A percentile compares a stretch with the other conserved stretches of the same genome.
phyloP scores from a whole-genome alignment of 2,888 invertebrate genomes.

The Eudemis profundana region DNA sequence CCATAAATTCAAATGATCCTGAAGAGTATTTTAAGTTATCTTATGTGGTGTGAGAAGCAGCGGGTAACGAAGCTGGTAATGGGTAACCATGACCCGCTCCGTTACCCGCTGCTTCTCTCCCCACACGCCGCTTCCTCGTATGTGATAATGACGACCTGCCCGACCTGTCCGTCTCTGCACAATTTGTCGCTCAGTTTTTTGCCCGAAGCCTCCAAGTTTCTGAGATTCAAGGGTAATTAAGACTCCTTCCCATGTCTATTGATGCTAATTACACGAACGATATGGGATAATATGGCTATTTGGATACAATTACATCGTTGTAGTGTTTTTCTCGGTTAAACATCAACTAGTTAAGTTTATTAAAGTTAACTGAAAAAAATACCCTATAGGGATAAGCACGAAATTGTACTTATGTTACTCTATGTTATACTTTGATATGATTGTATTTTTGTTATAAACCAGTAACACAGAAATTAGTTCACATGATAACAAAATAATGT shows the following conservation, averaged over 20 bases:
- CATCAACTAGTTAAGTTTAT: neutral
- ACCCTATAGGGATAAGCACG: no score
- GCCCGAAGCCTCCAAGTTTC: conserved; percentile 55
- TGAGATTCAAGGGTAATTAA: conserved; percentile 66
- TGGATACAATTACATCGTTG: conserved; percentile 36
- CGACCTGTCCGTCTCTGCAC: conserved; percentile 52
- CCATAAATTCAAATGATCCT: neutral
- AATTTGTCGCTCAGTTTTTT: conserved; percentile 74
- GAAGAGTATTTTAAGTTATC: no score
- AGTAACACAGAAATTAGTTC: no score
- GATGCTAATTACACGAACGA: conserved; percentile 52
- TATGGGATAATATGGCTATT: conserved; percentile 44
- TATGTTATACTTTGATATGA: conserved; percentile 1
- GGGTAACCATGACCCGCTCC: no score
- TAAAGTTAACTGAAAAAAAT: neutral
- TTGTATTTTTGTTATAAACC: no score
- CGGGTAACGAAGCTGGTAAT: no score
- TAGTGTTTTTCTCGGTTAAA: conserved; percentile 14
- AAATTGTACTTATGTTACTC: no score
- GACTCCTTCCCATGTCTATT: conserved; percentile 61
- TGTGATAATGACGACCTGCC: conserved; percentile 63
- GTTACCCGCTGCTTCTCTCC: conserved; percentile 44
- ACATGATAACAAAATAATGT: no score
- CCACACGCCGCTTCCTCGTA: conserved; percentile 58
- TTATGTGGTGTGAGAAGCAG: no score